Evolutionary conservation across 2,113 vertebrate species (phyloP), one percentile per base, ranked within the genome.

Genomic region (Fregetta grallaria): DNA sequence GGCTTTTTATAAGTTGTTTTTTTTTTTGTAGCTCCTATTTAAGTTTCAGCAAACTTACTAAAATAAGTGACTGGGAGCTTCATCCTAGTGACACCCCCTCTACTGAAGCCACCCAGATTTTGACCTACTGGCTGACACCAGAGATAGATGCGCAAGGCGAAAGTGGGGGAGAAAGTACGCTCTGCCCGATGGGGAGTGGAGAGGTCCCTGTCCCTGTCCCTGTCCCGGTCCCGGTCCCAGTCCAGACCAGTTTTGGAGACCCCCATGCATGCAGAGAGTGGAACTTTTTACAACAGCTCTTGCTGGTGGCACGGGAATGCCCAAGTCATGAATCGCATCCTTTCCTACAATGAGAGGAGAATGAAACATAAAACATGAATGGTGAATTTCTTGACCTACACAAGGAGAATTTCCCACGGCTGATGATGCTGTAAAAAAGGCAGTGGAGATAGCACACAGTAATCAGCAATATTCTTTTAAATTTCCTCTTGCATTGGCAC

Each of bases 251-350:
- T 10, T 72, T 3, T 55, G 87, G 63, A 78, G 32, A 86, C 18
- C 29, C 44, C n/a, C 0, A 1, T 4, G 5, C 20, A 23, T 0
- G 4, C 21, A 1, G 11, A 8, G 18, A 34, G 44, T 0, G 0
- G 20, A 62, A 50, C 6, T 38, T 40, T 58, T 8, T 1, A 27
- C 78, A 52, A 2, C 53, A 79, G 74, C 75, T 76, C 67, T 40
- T 22, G 20, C 50, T 36, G 34, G 49, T 38, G 72, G 29, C 36
- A 34, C 1, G 2, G n/a, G 29, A 75, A 76, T 25, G 38, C 47
- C 55, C 30, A 2, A 8, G 36, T 8, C 67, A 56, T 2, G 29
- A 56, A 62, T 53, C 0, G 0, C 36, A 59, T 10, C 71, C 63
- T 70, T 73, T 50, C 50, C 44, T 38, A 4, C 2, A 45, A 58